Percentiles rank a stretch among this genome's conserved stretches.
phyloP scores from a whole-genome alignment of 2,113 vertebrate species.

The Takifugu bimaculatus region DNA sequence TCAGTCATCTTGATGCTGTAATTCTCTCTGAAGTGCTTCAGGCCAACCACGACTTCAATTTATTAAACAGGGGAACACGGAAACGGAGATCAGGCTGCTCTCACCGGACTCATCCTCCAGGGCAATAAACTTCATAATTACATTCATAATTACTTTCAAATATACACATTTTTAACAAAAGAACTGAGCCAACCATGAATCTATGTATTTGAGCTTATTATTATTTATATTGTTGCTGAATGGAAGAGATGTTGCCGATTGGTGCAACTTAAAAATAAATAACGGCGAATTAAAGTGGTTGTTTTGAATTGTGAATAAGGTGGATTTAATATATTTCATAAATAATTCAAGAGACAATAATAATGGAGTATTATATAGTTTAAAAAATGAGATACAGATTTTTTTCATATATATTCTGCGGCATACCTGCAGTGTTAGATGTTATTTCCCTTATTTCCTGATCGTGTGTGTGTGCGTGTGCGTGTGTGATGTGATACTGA shows the following conservation, averaged over 20 bases:
- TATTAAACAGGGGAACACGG: constrained; percentile 58
- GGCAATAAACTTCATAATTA: constrained; percentile 34
- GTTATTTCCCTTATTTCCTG: not conserved
- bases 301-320: too few species aligned
- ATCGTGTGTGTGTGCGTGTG: constrained; percentile 9
- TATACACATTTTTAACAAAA: not conserved
- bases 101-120: constrained; percentile 40
- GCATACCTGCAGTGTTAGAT: not conserved
- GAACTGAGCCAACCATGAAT: not conserved
- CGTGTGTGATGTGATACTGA: constrained; percentile 36
- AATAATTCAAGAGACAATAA: too few species aligned
- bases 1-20: constrained; percentile 59
- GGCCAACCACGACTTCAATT: constrained; percentile 61
- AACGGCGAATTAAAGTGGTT: too few species aligned
- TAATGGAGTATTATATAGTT: too few species aligned
- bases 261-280: not conserved
- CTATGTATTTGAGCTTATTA: not conserved
- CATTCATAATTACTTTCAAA: constrained; percentile 12
- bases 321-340: too few species aligned
- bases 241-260: not conserved
- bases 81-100: constrained; percentile 53
- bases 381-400: too few species aligned
- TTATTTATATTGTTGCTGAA: not conserved
- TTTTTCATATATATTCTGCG: not conserved
- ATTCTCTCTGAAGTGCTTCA: constrained; percentile 46